Conservation (phyloP, 2,888 invertebrate species). For the Gryllus longicercus region DNA sequence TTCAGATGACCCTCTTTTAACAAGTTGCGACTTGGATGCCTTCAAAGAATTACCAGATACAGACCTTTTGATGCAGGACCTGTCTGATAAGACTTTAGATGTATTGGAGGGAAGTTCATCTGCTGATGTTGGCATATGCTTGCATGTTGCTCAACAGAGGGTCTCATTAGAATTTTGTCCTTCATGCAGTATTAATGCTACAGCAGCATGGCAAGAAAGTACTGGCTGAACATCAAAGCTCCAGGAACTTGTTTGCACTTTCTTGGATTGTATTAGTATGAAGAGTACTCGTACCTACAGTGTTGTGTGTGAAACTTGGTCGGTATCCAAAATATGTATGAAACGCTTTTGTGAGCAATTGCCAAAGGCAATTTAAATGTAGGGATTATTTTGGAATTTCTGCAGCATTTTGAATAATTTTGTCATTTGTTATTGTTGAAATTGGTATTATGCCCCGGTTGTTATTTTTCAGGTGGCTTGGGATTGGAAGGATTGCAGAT, state of each 20-base stretch:
- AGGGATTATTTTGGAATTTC: no score
- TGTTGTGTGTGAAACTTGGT: background rate
- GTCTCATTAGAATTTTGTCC: background rate
- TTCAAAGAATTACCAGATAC: no score
- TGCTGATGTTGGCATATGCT: background rate
- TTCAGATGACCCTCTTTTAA: background rate
- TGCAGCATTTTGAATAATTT: no score
- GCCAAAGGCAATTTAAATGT: no score
- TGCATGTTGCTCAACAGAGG: background rate
- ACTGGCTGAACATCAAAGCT: no score
- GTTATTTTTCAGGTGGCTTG: background rate
- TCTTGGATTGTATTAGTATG: no score
- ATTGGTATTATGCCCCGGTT: conserved; percentile 4
- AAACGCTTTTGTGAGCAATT: background rate
- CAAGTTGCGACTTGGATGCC: background rate
- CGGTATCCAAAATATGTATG: background rate
- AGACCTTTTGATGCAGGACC: no score
- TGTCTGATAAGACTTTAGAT: no score
- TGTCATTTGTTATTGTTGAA: background rate
- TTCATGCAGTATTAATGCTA: background rate
- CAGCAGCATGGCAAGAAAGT: background rate
- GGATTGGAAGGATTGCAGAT: background rate
- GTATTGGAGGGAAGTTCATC: background rate
- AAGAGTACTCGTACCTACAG: no score
- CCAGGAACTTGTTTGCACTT: no score